Percentiles rank a stretch among this genome's conserved stretches.
These are phyloP conservation scores for Momotus momota DNA, from an alignment of 2,797 vertebrate species.

Conservation along the genomic window DNA sequence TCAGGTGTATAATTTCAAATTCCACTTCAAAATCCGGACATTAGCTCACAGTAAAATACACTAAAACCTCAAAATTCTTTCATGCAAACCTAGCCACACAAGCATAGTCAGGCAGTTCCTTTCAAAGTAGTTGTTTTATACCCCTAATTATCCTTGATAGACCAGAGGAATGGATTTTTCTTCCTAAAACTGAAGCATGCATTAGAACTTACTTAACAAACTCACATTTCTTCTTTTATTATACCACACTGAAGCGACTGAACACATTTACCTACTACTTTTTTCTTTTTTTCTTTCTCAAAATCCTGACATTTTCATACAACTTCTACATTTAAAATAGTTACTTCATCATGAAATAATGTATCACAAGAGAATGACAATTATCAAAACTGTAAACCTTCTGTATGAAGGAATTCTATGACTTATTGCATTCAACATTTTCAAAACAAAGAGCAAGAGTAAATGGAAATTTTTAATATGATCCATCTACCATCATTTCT, in stretches of 20 bases:
- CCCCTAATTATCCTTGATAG: not conserved
- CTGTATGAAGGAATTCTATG: not conserved
- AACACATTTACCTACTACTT: not conserved
- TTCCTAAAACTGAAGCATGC: not conserved
- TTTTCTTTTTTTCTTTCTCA: not conserved
- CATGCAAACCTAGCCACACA: not conserved
- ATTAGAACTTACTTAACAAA: not conserved
- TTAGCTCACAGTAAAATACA: conserved; percentile 23
- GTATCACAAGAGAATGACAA: not conserved
- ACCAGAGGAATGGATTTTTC: not conserved
- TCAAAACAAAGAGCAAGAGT: not conserved
- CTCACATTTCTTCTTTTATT: not conserved
- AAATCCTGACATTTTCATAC: not conserved
- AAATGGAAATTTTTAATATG: not conserved
- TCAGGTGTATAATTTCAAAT: conserved; percentile 62
- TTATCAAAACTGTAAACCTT: not conserved
- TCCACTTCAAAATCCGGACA: conserved; percentile 33
- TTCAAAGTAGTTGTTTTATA: not conserved
- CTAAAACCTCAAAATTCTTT: not conserved
- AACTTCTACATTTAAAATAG: not conserved
- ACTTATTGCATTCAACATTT: not conserved
- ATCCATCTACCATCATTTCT: not conserved
- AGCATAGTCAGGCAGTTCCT: not conserved
- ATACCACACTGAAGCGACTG: not conserved
- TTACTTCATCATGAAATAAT: not conserved